Evolutionary conservation across 2,888 invertebrate genomes (phyloP).

Genomic region (Brachyopa scutellaris): DNA sequence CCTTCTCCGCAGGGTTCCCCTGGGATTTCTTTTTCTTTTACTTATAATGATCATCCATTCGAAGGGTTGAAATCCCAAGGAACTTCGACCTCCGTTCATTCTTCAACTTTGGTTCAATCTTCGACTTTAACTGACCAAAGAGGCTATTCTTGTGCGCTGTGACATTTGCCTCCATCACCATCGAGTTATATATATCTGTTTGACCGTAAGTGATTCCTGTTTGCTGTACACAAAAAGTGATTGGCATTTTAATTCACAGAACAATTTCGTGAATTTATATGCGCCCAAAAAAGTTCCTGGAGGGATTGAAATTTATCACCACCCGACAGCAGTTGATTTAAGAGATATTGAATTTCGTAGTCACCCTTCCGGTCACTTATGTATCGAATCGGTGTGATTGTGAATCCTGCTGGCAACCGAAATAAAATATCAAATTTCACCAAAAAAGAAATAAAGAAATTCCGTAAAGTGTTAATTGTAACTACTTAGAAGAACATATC

Average conservation of each 20-base stretch:
- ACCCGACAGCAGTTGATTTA: constrained; percentile 48
- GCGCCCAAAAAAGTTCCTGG: neutral
- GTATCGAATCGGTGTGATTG: constrained; percentile 54
- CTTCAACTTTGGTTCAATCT: constrained; percentile 22
- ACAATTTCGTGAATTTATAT: too few relatives aligned
- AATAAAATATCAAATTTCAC: constrained; percentile 64
- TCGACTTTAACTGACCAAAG: constrained; percentile 52
- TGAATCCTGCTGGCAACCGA: neutral
- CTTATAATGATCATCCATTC: neutral
- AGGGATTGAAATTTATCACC: constrained; percentile 44
- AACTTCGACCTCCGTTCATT: constrained; percentile 7
- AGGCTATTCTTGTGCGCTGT: constrained; percentile 34
- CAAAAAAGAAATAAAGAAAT: too few relatives aligned
- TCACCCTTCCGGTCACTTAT: constrained; percentile 65
- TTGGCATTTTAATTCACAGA: constrained; percentile 64
- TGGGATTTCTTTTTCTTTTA: constrained; percentile 19
- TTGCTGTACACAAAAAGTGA: constrained; percentile 31
- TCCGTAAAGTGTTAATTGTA: constrained; percentile 65
- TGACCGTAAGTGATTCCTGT: constrained; percentile 61
- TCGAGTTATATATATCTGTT: constrained; percentile 50
- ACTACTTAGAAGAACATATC: constrained; percentile 34
- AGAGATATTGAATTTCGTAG: constrained; percentile 49
- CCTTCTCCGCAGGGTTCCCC: constrained; percentile 24
- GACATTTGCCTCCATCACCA: constrained; percentile 49
- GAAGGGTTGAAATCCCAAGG: constrained; percentile 28